A percentile compares a stretch with the other conserved stretches of the same genome.
These are phyloP conservation scores for Psophia crepitans DNA, from an alignment of 2,113 vertebrate genomes.

Conservation along the genomic window DNA sequence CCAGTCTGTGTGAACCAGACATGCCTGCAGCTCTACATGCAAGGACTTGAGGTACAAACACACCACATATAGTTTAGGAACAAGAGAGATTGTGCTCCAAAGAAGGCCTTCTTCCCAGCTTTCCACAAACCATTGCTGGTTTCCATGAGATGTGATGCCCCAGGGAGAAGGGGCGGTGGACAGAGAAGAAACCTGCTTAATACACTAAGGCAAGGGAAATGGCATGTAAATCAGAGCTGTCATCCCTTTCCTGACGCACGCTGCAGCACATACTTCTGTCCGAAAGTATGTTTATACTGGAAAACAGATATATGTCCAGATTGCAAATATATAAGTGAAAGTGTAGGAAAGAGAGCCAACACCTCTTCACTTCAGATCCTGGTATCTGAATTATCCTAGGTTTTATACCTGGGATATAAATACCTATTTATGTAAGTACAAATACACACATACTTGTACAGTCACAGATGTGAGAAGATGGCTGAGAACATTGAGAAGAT, in stretches of 20 bases:
- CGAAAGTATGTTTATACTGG: background rate
- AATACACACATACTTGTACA: background rate
- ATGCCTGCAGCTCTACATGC: background rate
- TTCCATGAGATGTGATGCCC: background rate
- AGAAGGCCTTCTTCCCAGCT: background rate
- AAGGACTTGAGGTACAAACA: background rate
- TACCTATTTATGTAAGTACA: background rate
- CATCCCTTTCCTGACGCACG: background rate
- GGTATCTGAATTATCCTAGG: background rate
- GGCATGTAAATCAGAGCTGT: constrained; percentile 4
- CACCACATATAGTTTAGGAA: background rate
- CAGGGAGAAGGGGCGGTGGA: background rate
- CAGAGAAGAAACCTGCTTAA: background rate
- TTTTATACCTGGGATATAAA: background rate
- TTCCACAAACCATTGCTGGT: background rate
- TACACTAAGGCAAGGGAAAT: background rate
- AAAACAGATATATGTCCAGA: background rate
- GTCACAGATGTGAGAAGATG: background rate
- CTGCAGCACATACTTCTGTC: background rate
- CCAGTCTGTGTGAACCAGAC: too few species aligned
- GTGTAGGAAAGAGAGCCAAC: background rate
- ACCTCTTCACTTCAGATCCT: background rate
- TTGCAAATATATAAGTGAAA: background rate
- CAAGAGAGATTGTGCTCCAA: background rate
- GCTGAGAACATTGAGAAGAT: background rate